phyloP scores from a whole-genome alignment of 2,888 invertebrate species.

The Dryadula phaetusa region DNA sequence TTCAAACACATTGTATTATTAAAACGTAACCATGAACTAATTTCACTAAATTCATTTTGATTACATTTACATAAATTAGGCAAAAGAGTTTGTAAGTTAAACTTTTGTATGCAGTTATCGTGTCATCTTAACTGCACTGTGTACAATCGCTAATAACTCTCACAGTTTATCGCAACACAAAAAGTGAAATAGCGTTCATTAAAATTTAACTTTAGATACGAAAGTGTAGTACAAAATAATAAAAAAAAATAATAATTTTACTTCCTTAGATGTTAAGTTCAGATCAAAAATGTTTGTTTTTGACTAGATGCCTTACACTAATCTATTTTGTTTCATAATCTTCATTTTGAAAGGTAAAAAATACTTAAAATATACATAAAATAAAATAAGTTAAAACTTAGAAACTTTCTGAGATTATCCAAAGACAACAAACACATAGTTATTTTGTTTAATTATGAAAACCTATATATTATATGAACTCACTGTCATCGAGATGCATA shows the following conservation, averaged over 20 bases:
- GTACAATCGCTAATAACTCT: constrained; percentile 12
- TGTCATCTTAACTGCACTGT: constrained; percentile 24
- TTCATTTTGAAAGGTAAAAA: neutral
- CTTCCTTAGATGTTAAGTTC: too few species aligned
- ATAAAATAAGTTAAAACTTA: too few species aligned
- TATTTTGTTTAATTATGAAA: neutral
- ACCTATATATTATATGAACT: neutral
- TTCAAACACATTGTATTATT: constrained; percentile 18
- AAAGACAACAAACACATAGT: neutral
- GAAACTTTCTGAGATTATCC: neutral
- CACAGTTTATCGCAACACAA: neutral
- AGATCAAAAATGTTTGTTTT: too few species aligned
- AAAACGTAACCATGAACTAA: constrained; percentile 35
- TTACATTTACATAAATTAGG: constrained; percentile 32
- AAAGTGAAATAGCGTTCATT: neutral
- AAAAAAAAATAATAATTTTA: too few species aligned
- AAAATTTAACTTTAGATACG: constrained; percentile 4
- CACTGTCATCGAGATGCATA: neutral
- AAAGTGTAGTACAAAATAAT: too few species aligned
- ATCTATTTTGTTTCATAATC: too few species aligned
- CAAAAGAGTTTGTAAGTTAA: constrained; percentile 26
- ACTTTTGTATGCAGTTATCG: constrained; percentile 34
- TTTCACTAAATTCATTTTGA: constrained; percentile 36
- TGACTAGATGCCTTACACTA: too few species aligned
- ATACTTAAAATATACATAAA: too few species aligned